These are phyloP conservation scores for Tolmerus cingulatus DNA, from an alignment of 2,888 invertebrate genomes.

Conservation along the genomic window DNA sequence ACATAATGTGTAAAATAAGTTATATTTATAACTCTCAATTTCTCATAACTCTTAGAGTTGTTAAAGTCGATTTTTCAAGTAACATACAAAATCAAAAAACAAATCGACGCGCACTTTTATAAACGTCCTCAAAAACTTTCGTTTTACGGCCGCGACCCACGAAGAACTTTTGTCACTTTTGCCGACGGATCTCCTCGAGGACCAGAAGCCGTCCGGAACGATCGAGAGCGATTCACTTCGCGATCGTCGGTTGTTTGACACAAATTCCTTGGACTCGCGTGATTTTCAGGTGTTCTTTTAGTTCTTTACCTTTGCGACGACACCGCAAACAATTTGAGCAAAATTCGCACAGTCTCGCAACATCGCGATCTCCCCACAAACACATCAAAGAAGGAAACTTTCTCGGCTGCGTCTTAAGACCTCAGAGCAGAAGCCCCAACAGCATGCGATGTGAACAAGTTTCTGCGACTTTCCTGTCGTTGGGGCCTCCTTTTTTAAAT, in stretches of 20 bases:
- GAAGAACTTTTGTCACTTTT: neutral
- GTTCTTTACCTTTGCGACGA: neutral
- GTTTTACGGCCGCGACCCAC: neutral
- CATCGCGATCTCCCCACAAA: neutral
- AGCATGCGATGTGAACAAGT: neutral
- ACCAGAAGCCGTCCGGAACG: neutral
- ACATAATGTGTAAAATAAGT: neutral
- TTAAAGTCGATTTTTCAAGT: neutral
- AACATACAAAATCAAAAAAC: neutral
- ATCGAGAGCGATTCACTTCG: neutral
- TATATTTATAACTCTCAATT: no score
- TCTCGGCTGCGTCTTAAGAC: neutral
- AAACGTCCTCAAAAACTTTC: neutral
- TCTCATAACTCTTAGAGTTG: neutral
- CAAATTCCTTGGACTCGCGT: neutral
- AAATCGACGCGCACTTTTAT: neutral
- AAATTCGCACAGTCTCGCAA: neutral
- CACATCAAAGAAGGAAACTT: neutral
- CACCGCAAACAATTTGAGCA: neutral
- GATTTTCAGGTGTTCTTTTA: neutral
- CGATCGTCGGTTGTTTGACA: neutral
- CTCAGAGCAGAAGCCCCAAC: neutral
- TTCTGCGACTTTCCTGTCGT: neutral
- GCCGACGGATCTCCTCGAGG: neutral
- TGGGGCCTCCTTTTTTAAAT: neutral